Evolutionary conservation across 2,797 vertebrate species (phyloP).

Genomic region (Amphiprion clarkii): DNA sequence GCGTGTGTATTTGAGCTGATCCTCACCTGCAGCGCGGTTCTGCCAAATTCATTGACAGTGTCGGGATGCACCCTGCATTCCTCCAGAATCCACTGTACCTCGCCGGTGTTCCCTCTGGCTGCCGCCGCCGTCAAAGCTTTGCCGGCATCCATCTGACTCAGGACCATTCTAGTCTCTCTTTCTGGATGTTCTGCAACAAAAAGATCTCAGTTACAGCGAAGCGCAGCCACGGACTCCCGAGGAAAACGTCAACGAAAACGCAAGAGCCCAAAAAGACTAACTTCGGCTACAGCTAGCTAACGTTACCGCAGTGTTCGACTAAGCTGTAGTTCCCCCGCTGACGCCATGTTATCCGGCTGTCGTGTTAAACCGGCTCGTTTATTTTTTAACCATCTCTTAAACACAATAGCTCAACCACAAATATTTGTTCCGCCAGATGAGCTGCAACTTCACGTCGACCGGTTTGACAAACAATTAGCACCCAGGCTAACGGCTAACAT

Average conservation of each 20-base stretch:
- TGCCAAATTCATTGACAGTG: constrained; percentile 89
- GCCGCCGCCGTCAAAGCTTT: constrained; percentile 90
- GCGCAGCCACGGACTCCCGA: too few species aligned
- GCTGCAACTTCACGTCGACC: background rate
- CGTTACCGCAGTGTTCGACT: constrained; percentile 53
- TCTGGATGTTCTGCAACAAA: constrained; percentile 38
- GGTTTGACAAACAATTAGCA: constrained; percentile 60
- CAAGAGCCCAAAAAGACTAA: background rate
- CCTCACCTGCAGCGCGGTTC: constrained; percentile 91
- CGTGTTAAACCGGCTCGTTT: background rate
- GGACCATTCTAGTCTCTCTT: constrained; percentile 83
- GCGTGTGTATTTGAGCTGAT: background rate
- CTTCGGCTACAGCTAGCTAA: constrained; percentile 51
- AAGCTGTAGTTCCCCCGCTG: constrained; percentile 47
- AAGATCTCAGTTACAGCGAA: background rate
- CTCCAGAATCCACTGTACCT: constrained; percentile 89
- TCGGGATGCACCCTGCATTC: constrained; percentile 89
- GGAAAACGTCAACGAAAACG: background rate
- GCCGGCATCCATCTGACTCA: constrained; percentile 86
- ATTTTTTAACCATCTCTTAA: background rate
- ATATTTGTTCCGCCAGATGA: too few species aligned
- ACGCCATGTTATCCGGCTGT: constrained; percentile 59
- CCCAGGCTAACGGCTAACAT: constrained; percentile 69
- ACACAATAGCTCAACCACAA: background rate
- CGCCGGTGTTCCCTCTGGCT: constrained; percentile 85